Base-by-base conservation (phyloP, 53 echinoderm and acorn worm species). In the Echinarachnius parma region DNA sequence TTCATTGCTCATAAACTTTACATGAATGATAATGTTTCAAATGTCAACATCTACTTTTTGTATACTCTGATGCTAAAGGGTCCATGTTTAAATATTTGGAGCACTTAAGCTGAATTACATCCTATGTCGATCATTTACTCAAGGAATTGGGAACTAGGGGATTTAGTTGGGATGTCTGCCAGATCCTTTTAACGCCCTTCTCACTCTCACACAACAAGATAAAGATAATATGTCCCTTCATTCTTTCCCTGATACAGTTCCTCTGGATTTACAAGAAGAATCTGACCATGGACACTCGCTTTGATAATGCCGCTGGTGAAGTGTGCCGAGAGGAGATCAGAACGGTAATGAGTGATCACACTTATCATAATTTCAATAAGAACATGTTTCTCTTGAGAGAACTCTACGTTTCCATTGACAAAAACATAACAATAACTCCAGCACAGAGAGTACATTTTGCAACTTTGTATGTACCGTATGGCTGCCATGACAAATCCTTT, bases 251-350 rank as follows among this genome's bases (percentile, higher is more conserved):
- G n/a, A n/a, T 61, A 9, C 58, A 93, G 93, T 89, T 86, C 62
- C 77, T 93, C 37, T 93, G 94, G 94, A 48, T 77, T 39, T 93
- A 93, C 79, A 93, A 93, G 61, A 70, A 24, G 64, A 86, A 93
- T 63, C 64, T 93, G 75, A 93, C 94, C 2, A 80, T 27, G 62
- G 94, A 93, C 32, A 48, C 69, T 18, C 83, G 89, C 24, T 93
- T 93, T 66, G 86, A 83, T 45, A 77, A 83, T 4, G 94, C 89
- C 26, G 89, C 94, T 20, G 50, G 63, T 48, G 85, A 86, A 78
- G 94, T 93, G 27, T 93, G 94, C 78, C 81, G 77, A 42, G 60
- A 49, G 20, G 81, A 82, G 11, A 23, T 86, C 25, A 66, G 21
- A 23, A 69, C 50, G 53, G 70, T 69, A 53, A 23, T n/a, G n/a